Percentiles rank a stretch among this genome's conserved stretches.
These are phyloP conservation scores for Acanthosepion lycidas DNA, from an alignment of 2,888 invertebrate species.

Conservation along the genomic window DNA sequence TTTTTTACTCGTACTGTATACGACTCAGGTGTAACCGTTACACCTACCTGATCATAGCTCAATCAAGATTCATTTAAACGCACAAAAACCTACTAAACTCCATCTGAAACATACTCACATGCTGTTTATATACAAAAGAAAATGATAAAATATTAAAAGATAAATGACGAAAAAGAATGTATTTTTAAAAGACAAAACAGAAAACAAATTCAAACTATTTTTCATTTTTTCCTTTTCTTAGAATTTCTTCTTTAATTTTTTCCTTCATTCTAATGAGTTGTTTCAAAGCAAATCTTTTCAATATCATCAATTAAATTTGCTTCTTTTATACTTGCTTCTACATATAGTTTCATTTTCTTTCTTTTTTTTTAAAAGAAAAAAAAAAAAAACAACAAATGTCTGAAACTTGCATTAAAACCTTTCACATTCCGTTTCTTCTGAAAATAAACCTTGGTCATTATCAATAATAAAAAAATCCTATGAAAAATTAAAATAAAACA, in stretches of 20 bases:
- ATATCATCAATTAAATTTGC: neutral
- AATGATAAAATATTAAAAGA: neutral
- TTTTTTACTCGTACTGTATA: too few relatives aligned
- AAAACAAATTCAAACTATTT: neutral
- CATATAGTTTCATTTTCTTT: neutral
- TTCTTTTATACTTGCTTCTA: neutral
- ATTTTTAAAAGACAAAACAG: neutral
- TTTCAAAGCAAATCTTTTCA: neutral
- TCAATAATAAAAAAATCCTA: neutral
- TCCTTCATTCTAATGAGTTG: neutral
- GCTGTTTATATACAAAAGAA: neutral
- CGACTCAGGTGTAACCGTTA: too few relatives aligned
- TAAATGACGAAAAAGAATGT: neutral
- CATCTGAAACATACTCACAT: too few relatives aligned
- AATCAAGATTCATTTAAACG: too few relatives aligned
- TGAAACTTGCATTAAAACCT: too few relatives aligned
- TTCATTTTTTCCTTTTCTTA: neutral
- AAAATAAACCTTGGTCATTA: neutral
- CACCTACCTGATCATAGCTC: too few relatives aligned
- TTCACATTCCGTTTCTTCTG: neutral
- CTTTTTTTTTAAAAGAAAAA: neutral
- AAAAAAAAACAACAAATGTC: neutral
- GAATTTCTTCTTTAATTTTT: neutral
- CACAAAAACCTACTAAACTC: neutral
- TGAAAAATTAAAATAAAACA: neutral